Evolutionary conservation across 2,797 vertebrate species (phyloP).

Genomic region (Salmo trutta): DNA sequence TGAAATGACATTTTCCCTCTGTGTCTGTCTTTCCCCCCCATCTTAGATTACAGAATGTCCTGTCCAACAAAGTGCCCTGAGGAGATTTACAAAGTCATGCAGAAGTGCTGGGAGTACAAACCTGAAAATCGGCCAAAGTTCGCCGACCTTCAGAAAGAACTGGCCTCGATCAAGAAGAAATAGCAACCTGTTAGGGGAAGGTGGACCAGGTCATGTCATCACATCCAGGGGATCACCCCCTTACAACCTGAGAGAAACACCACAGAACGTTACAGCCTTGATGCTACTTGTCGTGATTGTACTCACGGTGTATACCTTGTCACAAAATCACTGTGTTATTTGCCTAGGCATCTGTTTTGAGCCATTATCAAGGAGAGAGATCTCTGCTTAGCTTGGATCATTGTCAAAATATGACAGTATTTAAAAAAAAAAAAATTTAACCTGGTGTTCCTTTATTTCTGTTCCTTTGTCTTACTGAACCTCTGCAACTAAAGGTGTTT

Average conservation of each 20-base stretch:
- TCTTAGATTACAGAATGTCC: slow-evolving; percentile 92
- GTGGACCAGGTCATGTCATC: neutral
- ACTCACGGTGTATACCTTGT: slow-evolving; percentile 45
- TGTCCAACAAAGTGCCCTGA: slow-evolving; percentile 94
- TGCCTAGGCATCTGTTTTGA: slow-evolving; percentile 47
- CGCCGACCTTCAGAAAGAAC: slow-evolving; percentile 88
- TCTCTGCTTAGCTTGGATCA: slow-evolving; percentile 26
- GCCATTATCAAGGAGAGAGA: slow-evolving; percentile 31
- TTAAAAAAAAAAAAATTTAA: too few species aligned
- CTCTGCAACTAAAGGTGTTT: neutral
- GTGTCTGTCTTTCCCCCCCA: neutral
- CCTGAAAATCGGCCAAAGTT: slow-evolving; percentile 93
- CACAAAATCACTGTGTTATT: slow-evolving; percentile 42
- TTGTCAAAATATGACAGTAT: slow-evolving; percentile 37
- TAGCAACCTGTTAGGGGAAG: slow-evolving; percentile 36
- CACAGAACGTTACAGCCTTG: slow-evolving; percentile 61
- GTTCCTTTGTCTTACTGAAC: neutral
- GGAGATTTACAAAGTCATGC: slow-evolving; percentile 94
- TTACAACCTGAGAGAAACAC: slow-evolving; percentile 55
- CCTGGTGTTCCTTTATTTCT: slow-evolving; percentile 5
- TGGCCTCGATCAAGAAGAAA: slow-evolving; percentile 87
- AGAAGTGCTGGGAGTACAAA: slow-evolving; percentile 94
- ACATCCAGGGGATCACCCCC: slow-evolving; percentile 28
- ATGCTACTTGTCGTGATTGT: slow-evolving; percentile 43
- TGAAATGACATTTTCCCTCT: neutral